Base-by-base conservation (phyloP, 2,888 invertebrate genomes). In the Drosophila maculinotata region DNA sequence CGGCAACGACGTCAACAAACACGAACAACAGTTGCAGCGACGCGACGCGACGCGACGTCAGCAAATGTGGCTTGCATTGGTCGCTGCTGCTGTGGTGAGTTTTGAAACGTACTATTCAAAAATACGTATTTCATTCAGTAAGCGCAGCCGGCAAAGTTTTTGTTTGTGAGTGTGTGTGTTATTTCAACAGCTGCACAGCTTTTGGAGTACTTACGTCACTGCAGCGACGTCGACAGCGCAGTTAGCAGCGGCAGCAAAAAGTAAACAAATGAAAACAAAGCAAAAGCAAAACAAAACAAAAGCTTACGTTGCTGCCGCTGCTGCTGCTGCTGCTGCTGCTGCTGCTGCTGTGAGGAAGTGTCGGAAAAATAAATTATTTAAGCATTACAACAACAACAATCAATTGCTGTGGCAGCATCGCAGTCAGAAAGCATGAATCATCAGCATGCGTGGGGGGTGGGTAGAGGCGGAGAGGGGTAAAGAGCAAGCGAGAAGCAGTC, bases 91-190 rank as follows among this genome's bases (percentile, higher is more conserved):
- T 42, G 74, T 72, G 76, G 81, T 77, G 81, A 78, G 54, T 69
- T 73, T 63, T 39, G 38, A 35, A 31, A 20, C 57, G 30, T 49
- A 30, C 36, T 73, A 87, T 56, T 44, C 31, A 4, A 76, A 78
- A 71, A 70, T n/a, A n/a, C n/a, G 58, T 44, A 69, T 87, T 80
- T 80, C 79, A 87, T 80, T 80, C 85, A 80, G 57, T 62, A 69
- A 79, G 79, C 67, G 79, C 77, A 70, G 85, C 78, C 85, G 78
- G 85, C 82, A 67, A 71, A 67, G 39, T 58, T 57, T 39, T 60
- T 60, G 38, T 33, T 12, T 15, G 17, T 66, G 57, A 39, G 25
- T 41, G 14, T 58, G 69, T 73, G 74, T 53, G 71, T 71, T 49
- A 76, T 76, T 76, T 76, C 35, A 71, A 57, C 71, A 75, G 71